These are phyloP conservation scores for Enoplosus armatus DNA, from an alignment of 2,797 vertebrate genomes.

Conservation along the genomic window DNA sequence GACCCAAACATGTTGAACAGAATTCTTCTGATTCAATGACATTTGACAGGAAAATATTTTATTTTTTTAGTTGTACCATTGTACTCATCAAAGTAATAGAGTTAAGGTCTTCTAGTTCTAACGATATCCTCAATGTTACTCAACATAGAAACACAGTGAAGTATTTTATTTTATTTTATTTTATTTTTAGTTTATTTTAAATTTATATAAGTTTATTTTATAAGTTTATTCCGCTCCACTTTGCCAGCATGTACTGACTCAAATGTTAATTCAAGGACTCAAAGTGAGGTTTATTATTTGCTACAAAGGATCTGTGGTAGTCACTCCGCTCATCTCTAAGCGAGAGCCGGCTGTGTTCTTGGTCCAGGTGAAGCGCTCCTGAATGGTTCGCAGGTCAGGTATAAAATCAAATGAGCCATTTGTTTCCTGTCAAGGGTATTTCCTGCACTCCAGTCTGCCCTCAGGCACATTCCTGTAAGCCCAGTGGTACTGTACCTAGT, in stretches of 20 bases:
- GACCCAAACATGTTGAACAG: not conserved
- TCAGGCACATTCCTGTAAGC: slow-evolving; percentile 54
- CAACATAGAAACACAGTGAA: not conserved
- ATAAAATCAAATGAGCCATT: slow-evolving; percentile 44
- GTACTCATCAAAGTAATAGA: not conserved
- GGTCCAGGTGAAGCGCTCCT: slow-evolving; percentile 32
- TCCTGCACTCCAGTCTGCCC: slow-evolving; percentile 57
- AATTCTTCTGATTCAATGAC: not conserved
- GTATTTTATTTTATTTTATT: not conserved
- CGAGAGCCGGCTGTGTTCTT: slow-evolving; percentile 12
- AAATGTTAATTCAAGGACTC: not conserved
- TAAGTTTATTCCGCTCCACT: not conserved
- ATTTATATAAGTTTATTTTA: too few species aligned
- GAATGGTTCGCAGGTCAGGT: slow-evolving; percentile 44
- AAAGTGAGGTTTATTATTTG: not conserved
- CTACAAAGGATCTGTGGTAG: not conserved
- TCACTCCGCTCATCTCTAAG: slow-evolving; percentile 25
- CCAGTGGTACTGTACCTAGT: slow-evolving; percentile 47
- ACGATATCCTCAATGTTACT: not conserved
- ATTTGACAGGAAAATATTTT: not conserved
- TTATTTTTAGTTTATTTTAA: too few species aligned
- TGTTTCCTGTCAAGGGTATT: slow-evolving; percentile 48
- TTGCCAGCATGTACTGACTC: not conserved
- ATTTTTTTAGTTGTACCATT: not conserved
- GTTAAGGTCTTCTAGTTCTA: too few species aligned